Conservation (phyloP, 2,113 vertebrate species). For the Helogale parvula region DNA sequence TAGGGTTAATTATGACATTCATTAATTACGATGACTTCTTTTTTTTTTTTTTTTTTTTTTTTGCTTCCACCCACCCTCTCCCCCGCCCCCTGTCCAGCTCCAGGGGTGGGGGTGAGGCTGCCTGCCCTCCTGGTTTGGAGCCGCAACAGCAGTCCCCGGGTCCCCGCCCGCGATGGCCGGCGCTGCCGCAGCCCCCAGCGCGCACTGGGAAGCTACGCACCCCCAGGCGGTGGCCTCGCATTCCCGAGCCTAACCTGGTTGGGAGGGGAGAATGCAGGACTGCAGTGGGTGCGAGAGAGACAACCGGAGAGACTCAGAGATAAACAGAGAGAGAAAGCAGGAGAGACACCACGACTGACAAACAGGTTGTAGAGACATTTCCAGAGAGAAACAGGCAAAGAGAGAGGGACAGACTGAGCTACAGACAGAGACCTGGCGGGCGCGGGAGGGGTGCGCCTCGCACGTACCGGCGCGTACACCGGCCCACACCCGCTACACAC, state of each 20-base stretch:
- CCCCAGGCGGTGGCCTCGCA: background rate
- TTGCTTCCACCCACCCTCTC: background rate
- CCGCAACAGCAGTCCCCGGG: constrained; percentile 1
- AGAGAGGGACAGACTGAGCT: background rate
- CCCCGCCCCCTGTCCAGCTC: background rate
- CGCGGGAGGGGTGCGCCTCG: constrained; percentile 45
- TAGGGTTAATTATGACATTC: constrained; percentile 80
- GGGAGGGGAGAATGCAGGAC: background rate
- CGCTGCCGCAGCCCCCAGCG: constrained; percentile 65
- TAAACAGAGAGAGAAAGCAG: background rate
- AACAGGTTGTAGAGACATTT: constrained; percentile 55
- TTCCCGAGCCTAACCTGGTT: background rate
- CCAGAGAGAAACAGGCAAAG: background rate
- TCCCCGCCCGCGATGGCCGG: background rate
- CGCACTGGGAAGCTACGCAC: constrained; percentile 42
- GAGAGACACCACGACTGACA: background rate
- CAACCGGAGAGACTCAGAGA: background rate
- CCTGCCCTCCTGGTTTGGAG: background rate
- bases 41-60: background rate
- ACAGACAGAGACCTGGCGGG: background rate
- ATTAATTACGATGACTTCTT: constrained; percentile 75
- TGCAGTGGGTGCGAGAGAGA: constrained; percentile 52
- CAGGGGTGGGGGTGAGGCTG: background rate
- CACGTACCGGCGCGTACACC: constrained; percentile 43
- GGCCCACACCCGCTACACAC: constrained; percentile 36